Evolutionary conservation across 2,113 vertebrate species (phyloP).

Genomic region (Syrmaticus mikado): DNA sequence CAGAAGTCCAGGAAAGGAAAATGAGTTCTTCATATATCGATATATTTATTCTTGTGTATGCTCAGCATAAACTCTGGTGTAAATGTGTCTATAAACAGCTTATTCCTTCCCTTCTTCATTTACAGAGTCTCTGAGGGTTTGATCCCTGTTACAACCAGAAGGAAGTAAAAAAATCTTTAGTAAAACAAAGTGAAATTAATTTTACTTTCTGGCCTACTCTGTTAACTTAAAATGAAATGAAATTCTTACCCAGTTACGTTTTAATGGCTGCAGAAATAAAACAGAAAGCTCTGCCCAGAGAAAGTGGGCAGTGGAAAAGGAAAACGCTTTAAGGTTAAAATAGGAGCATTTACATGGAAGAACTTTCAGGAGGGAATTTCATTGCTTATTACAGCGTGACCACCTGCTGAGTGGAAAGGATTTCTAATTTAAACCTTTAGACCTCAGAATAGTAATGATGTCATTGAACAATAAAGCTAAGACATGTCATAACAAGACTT

Average conservation of each 20-base stretch:
- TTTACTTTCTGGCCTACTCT: background rate
- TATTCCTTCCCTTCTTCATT: background rate
- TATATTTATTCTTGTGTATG: background rate
- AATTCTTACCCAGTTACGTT: background rate
- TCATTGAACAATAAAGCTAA: background rate
- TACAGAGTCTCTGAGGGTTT: background rate
- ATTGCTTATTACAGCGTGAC: background rate
- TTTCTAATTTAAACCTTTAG: conserved; percentile 1
- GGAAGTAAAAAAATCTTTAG: background rate
- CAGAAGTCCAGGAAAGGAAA: background rate
- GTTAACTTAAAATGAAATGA: background rate
- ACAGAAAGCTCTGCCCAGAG: background rate
- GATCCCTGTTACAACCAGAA: background rate
- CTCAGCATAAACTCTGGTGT: background rate
- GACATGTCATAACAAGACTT: background rate
- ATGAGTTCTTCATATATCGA: background rate
- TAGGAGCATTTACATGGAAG: background rate
- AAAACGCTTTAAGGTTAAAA: background rate
- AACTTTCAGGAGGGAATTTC: background rate
- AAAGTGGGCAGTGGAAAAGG: background rate
- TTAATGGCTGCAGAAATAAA: background rate
- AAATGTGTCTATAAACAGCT: background rate
- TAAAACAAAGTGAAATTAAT: background rate
- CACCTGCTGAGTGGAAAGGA: background rate
- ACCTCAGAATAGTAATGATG: background rate